Evolutionary conservation across 1,140 invertebrate species (phyloP).

Genomic region (Triops cancriformis): DNA sequence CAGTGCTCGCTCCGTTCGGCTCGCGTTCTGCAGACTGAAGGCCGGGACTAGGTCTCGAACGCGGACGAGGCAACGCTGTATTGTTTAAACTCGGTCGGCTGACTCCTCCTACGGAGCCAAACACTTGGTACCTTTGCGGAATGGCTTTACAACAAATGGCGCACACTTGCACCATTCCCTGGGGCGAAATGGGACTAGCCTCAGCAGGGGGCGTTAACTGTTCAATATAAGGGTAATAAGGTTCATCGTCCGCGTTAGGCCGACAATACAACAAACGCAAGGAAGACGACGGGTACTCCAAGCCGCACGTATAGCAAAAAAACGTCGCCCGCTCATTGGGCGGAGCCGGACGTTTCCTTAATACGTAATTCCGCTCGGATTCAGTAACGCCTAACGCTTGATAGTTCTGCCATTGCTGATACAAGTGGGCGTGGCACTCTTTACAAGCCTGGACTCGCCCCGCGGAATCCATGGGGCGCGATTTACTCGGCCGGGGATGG

Average conservation of each 20-base stretch:
- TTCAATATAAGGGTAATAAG: slow-evolving; percentile 79
- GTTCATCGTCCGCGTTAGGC: slow-evolving; percentile 70
- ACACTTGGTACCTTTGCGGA: slow-evolving; percentile 67
- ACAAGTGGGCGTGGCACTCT: slow-evolving; percentile 67
- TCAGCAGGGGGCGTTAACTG: slow-evolving; percentile 65
- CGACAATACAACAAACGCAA: slow-evolving; percentile 72
- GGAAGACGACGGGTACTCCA: slow-evolving; percentile 60
- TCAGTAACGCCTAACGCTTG: slow-evolving; percentile 56
- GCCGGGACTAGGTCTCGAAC: slow-evolving; percentile 18
- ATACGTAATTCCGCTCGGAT: slow-evolving; percentile 63
- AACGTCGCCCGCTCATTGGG: slow-evolving; percentile 60
- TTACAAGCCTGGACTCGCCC: slow-evolving; percentile 64
- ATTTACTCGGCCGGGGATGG: slow-evolving; percentile 69
- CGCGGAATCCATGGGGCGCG: slow-evolving; percentile 70
- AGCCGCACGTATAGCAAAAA: slow-evolving; percentile 79
- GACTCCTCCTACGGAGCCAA: slow-evolving; percentile 42
- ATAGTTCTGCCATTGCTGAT: slow-evolving; percentile 68
- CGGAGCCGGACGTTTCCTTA: slow-evolving; percentile 61
- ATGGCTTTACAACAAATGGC: slow-evolving; percentile 72
- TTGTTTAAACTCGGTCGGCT: not conserved
- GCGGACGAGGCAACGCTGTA: not conserved
- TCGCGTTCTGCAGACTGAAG: slow-evolving; percentile 3
- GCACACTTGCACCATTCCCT: slow-evolving; percentile 58
- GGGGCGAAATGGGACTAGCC: slow-evolving; percentile 70
- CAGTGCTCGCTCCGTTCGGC: not conserved